Evolutionary conservation across 1,140 invertebrate species (phyloP), one percentile per base, ranked within the genome.

Genomic region (Sesamia nonagrioides): DNA sequence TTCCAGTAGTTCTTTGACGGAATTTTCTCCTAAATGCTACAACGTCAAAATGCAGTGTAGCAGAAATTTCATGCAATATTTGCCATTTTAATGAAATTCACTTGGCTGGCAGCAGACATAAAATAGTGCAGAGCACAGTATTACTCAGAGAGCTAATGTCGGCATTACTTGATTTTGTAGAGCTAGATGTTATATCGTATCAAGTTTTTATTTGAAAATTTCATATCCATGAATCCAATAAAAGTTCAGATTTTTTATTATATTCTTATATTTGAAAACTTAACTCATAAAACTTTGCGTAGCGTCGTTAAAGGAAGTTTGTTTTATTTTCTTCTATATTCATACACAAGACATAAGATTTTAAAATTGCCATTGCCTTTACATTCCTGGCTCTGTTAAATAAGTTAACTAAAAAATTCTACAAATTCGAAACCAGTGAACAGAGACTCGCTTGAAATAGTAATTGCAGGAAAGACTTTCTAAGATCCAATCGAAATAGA

Each of bases 1-100:
- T 42, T 40, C 35, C 37, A 42, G n/a, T 42, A 66, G 61, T 66
- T 66, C 27, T 71, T 71, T 52, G 50, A 71, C 48, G 11, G 54
- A 71, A 74, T 58, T 74, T 60, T 17, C 54, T 60, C 45, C 37
- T 74, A 42, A 74, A 45, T 45, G 40, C 54, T 74, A 3, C 71
- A 42, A 45, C 40, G 66, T 69, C 50, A 50, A 69, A 74, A 60
- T 74, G 37, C 37, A 74, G 52, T 33, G 54, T 40, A 45, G 71
- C 37, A 45, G 60, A 66, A 76, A 63, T 63, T 63, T 52, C 60
- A 76, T 21, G 37, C 61, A 42, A 56, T 54, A 77, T 77, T 68
- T 77, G 45, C 61, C 48, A 60, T 27, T 54, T 35, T 54, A 77
- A 77, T 68, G 50, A 68, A 77, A 77, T 54, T 77, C 61, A 77